Evolutionary conservation across 2,113 vertebrate species (phyloP).

Genomic region (Terrapene triunguis): DNA sequence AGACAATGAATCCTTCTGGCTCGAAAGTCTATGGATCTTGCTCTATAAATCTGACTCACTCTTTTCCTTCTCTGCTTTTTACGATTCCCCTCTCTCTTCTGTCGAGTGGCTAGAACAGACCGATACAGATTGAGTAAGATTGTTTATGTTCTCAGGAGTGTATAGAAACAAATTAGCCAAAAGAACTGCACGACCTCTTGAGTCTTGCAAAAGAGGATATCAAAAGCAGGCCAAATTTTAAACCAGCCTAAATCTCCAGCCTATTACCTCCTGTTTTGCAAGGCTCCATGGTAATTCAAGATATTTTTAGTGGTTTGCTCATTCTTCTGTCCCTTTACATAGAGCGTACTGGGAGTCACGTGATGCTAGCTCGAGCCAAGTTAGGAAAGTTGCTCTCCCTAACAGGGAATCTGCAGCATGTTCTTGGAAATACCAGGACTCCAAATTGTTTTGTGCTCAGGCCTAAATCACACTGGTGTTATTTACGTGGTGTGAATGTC

Average conservation of each 20-base stretch:
- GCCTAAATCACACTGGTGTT: not conserved
- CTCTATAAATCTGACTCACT: not conserved
- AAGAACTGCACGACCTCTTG: not conserved
- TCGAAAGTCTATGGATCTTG: not conserved
- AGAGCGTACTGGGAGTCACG: rapidly evolving
- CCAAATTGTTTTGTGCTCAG: not conserved
- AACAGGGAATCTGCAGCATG: not conserved
- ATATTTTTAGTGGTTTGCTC: not conserved
- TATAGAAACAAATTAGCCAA: not conserved
- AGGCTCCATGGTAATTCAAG: not conserved
- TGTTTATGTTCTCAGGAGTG: not conserved
- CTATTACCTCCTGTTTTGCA: not conserved
- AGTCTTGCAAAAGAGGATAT: not conserved
- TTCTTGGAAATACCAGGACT: not conserved
- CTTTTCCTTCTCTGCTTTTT: not conserved
- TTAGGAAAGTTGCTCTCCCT: not conserved
- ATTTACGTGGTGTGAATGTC: not conserved
- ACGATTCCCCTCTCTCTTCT: no score
- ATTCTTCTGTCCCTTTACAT: not conserved
- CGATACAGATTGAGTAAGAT: not conserved
- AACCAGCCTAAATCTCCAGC: not conserved
- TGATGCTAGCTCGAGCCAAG: not conserved
- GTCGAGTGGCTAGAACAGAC: not conserved
- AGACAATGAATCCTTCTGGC: not conserved
- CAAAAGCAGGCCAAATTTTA: not conserved